These are phyloP conservation scores for Drosophila borealis DNA, from an alignment of 2,888 invertebrate species.

Conservation along the genomic window DNA sequence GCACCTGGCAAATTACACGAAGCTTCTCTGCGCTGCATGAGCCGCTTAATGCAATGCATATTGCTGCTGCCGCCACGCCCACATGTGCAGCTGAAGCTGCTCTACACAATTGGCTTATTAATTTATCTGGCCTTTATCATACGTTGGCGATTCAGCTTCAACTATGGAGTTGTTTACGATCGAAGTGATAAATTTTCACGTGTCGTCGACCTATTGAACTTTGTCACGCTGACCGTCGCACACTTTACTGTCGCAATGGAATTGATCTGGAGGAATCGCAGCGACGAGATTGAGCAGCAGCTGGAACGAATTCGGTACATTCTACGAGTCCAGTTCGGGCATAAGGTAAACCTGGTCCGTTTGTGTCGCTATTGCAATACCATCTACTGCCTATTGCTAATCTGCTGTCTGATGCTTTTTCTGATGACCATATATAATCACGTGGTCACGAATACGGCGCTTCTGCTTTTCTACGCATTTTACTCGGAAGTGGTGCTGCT, in stretches of 20 bases:
- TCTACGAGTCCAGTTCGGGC: constrained; percentile 48
- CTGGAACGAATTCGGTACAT: constrained; percentile 35
- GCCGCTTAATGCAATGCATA: constrained; percentile 52
- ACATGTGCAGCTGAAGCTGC: constrained; percentile 20
- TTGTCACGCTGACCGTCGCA: constrained; percentile 24
- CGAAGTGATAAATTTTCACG: constrained; percentile 64
- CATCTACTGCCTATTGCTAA: constrained; percentile 20
- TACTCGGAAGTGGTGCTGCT: constrained; percentile 71
- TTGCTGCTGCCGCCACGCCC: constrained; percentile 52
- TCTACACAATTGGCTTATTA: constrained; percentile 21
- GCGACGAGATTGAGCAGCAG: constrained; percentile 40
- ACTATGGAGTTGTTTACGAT: constrained; percentile 53
- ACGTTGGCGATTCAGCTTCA: constrained; percentile 43
- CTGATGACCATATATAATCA: constrained; percentile 7
- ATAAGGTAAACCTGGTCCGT: constrained; percentile 29
- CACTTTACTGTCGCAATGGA: constrained; percentile 47
- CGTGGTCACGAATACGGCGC: background rate
- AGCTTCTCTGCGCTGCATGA: constrained; percentile 56
- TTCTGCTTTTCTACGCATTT: constrained; percentile 27
- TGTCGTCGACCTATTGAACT: constrained; percentile 57
- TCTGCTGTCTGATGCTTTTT: background rate
- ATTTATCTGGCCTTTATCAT: constrained; percentile 9
- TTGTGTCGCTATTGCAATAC: constrained; percentile 38
- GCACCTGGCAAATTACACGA: constrained; percentile 46
- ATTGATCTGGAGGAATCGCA: constrained; percentile 56